These are phyloP conservation scores for Palloptera scutellata DNA, from an alignment of 2,888 invertebrate species.

Conservation along the genomic window DNA sequence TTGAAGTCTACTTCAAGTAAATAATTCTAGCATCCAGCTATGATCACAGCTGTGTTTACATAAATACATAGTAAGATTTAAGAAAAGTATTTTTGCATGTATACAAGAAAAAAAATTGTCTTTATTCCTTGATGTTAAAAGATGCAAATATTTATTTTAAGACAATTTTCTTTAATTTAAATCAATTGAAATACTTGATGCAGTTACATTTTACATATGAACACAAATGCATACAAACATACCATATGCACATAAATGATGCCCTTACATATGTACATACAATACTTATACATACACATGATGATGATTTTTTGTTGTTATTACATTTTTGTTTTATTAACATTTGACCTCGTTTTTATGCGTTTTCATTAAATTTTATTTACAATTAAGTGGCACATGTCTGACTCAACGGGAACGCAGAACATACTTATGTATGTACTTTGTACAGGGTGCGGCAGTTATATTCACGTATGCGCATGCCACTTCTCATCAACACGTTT, in stretches of 20 bases:
- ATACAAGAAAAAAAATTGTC: too few species aligned
- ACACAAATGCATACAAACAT: too few species aligned
- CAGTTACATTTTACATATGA: constrained; percentile 5
- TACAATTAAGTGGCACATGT: background rate
- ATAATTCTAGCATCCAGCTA: too few species aligned
- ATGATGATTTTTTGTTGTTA: background rate
- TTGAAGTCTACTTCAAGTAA: too few species aligned
- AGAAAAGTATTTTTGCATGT: too few species aligned
- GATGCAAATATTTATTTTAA: constrained; percentile 4
- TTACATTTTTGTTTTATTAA: background rate
- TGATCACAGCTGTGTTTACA: too few species aligned
- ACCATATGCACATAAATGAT: background rate
- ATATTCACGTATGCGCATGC: background rate
- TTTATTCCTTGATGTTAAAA: background rate
- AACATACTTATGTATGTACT: constrained; percentile 1
- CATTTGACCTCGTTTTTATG: constrained; percentile 2
- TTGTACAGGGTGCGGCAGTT: background rate
- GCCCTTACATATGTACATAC: background rate
- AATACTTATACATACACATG: background rate
- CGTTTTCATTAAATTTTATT: background rate
- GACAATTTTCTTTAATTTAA: constrained; percentile 9
- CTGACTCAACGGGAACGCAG: background rate
- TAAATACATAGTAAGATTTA: too few species aligned
- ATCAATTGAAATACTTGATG: constrained; percentile 21
- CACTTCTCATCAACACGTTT: too few species aligned